Conservation (phyloP, 2,113 vertebrate species). For the Neomonachus schauinslandi region DNA sequence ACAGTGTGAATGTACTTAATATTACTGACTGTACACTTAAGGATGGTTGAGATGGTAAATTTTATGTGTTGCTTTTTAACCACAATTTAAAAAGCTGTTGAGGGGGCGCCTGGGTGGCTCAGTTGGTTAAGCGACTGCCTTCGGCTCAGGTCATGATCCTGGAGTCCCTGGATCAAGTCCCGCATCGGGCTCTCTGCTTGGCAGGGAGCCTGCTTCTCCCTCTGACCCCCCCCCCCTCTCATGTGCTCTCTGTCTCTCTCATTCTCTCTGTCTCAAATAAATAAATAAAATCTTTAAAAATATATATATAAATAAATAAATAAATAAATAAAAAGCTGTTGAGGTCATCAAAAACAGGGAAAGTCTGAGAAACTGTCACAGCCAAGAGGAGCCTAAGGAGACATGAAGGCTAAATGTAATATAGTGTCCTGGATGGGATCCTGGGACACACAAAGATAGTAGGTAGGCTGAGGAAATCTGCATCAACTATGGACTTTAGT, state of each 20-base stretch:
- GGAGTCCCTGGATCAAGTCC: too few species aligned
- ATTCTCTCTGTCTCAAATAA: too few species aligned
- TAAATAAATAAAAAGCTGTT: background rate
- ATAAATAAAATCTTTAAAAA: too few species aligned
- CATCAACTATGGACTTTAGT: background rate
- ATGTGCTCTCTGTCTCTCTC: too few species aligned
- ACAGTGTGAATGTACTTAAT: background rate
- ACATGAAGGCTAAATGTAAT: background rate
- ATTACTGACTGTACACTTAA: background rate
- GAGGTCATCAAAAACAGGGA: background rate
- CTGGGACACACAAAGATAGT: background rate
- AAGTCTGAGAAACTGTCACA: background rate
- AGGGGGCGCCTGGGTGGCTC: too few species aligned
- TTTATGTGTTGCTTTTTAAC: background rate
- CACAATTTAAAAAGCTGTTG: background rate
- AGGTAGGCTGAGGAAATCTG: background rate
- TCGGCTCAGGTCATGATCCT: too few species aligned
- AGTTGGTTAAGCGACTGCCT: too few species aligned
- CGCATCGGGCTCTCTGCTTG: too few species aligned
- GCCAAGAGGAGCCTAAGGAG: background rate
- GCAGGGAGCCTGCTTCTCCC: too few species aligned
- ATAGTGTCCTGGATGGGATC: background rate
- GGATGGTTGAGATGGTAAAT: background rate
- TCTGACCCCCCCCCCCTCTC: too few species aligned
- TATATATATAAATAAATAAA: too few species aligned